Base-by-base conservation (phyloP, 2,113 vertebrate genomes). In the Microcebus murinus region DNA sequence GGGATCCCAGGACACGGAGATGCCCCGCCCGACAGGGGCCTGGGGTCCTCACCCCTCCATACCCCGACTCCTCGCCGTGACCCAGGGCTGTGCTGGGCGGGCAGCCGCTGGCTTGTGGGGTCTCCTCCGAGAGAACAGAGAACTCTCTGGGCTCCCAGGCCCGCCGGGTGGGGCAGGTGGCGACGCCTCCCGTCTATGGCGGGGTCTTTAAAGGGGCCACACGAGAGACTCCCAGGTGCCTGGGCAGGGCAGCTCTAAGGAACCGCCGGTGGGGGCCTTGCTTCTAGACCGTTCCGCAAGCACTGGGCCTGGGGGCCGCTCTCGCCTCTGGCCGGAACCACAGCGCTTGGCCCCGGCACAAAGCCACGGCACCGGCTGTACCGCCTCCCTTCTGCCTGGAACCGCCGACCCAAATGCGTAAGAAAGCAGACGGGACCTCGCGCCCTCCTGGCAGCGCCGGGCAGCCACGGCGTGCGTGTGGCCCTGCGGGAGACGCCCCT, bases 131-230 rank as follows among this genome's bases (percentile, higher is more conserved):
- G 17, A 0, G 59, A 2, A 4, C 6, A 12, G 59, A 81, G 59
- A 55, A 5, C 57, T 59, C 39, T 18, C 83, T 8, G 15, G 0
- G 15, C 0, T 77, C 61, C 70, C n/a, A 0, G 2, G 3, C 6
- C 2, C 11, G 15, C 63, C 3, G 1, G 39, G 15, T 3, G 20
- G 1, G 1, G 39, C 17, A 2, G 18, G 71, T 34, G 20, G 34
- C 18, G 9, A 4, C 11, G 45, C 59, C 45, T 23, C 2, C 25
- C 5, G n/a, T n/a, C 21, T 74, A 0, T 0, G 0, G 17, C 25
- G 0, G 94, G 9, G 48, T 57, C 36, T 65, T 65, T 36, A n/a
- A 52, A 4, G 13, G 7, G 29, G 29, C 48, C 29, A 4, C 0
- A 45, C 4, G 0, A 25, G 15, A 6, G 14, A 29, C 48, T 67